Evolutionary conservation across 1,140 invertebrate genomes (phyloP), one percentile per base, ranked within the genome.

Genomic region (Holcopasites calliopsidis): DNA sequence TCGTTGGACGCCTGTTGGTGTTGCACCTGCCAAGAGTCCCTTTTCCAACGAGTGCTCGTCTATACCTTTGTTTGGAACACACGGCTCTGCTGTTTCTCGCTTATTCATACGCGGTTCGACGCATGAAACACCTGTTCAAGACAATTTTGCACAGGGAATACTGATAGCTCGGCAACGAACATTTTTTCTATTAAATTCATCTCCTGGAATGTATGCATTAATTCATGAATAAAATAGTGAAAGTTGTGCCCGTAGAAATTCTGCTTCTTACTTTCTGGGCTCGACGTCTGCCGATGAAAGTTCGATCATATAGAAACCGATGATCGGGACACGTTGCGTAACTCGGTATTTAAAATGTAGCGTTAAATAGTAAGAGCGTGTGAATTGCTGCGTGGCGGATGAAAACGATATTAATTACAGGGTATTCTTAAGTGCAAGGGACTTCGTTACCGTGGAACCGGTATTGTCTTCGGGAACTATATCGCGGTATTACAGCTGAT

Each of bases 11-110:
- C 65, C 38, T 49, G 70, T 62, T 47, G 26, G 49, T 23, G 44
- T 71, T 57, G 72, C 80, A 82, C 80, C 79, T 82, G 80, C 49
- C 78, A 64, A 60, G 28, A 21, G 8, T 54, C 47, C 31, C 44
- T n/a, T 47, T 52, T 44, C 35, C 65, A 38, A 64, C 16, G 13
- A 42, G 35, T 28, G 26, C 13, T 33, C 28, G 31, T 3, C 28
- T 33, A 13, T n/a, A 60, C 44, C 42, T 33, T 21, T 42, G 35
- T 42, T 23, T 69, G 18, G 11, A 55, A 3, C 10, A n/a, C n/a
- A n/a, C n/a, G n/a, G n/a, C n/a, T n/a, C n/a, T n/a, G n/a, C n/a
- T n/a, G n/a, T n/a, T n/a, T n/a, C n/a, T n/a, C n/a, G n/a, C n/a
- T n/a, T n/a, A n/a, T n/a, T n/a, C n/a, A n/a, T n/a, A n/a, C n/a